Percentiles rank a stretch among this genome's conserved stretches.
Conservation (phyloP, 2,113 vertebrate species). For the Labeo rohita region DNA sequence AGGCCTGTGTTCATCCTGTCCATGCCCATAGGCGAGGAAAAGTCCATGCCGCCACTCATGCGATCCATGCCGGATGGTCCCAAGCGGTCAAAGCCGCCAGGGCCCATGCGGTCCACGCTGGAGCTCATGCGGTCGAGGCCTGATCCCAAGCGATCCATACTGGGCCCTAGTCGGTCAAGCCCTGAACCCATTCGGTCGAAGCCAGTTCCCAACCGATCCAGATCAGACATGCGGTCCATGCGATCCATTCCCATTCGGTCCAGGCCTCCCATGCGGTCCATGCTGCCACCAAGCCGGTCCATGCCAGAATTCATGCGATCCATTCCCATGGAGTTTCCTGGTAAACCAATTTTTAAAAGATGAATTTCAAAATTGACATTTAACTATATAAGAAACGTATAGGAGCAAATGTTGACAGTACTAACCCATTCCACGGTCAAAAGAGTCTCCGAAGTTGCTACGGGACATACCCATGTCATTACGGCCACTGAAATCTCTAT, state of each 20-base stretch:
- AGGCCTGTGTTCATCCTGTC: slow-evolving; percentile 79
- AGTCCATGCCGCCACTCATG: slow-evolving; percentile 80
- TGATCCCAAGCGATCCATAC: slow-evolving; percentile 87
- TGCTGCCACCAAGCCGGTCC: slow-evolving; percentile 82
- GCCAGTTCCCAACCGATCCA: slow-evolving; percentile 87
- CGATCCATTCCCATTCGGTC: slow-evolving; percentile 84
- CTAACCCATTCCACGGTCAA: slow-evolving; percentile 89
- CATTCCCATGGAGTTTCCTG: slow-evolving; percentile 79
- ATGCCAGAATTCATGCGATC: slow-evolving; percentile 86
- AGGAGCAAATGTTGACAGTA: slow-evolving; percentile 41
- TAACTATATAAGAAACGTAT: slow-evolving; percentile 16
- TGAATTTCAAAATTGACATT: background rate
- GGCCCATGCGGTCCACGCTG: slow-evolving; percentile 87
- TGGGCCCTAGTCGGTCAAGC: slow-evolving; percentile 88
- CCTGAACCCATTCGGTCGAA: slow-evolving; percentile 89
- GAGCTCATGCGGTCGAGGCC: slow-evolving; percentile 89
- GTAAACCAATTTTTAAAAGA: background rate
- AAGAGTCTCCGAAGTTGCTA: slow-evolving; percentile 85
- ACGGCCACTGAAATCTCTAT: slow-evolving; percentile 83
- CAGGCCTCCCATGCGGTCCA: slow-evolving; percentile 87
- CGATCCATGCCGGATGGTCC: slow-evolving; percentile 86
- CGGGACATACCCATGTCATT: slow-evolving; percentile 90
- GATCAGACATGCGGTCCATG: slow-evolving; percentile 85
- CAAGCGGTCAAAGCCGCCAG: slow-evolving; percentile 82
- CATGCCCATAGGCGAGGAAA: slow-evolving; percentile 72